Conservation (phyloP, 2,888 invertebrate genomes). For the Caenorhabditis afra region DNA sequence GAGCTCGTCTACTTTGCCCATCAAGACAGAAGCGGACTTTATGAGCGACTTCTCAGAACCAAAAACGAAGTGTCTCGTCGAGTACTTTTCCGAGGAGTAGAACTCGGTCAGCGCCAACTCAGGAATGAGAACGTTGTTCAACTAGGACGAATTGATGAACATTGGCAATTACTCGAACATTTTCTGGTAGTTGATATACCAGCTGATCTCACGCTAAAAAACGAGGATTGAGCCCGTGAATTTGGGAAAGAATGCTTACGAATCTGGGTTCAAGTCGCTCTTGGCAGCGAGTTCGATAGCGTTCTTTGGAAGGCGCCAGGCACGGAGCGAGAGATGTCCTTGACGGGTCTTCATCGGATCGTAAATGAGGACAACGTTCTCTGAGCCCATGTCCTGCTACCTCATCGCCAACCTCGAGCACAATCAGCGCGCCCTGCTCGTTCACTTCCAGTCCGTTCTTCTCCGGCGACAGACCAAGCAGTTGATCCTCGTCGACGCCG, state of each 20-base stretch:
- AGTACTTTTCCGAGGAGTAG: conserved; percentile 58
- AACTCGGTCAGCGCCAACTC: conserved; percentile 85
- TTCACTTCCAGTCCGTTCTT: no score
- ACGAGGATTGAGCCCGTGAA: not conserved
- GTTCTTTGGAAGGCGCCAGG: conserved; percentile 94
- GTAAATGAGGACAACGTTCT: conserved; percentile 98
- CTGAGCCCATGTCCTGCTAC: conserved; percentile 98
- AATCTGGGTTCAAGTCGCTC: conserved; percentile 93
- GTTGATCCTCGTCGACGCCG: no score
- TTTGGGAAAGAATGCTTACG: conserved; percentile 69
- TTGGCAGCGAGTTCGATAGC: conserved; percentile 94
- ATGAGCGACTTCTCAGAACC: conserved; percentile 83
- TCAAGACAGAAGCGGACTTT: conserved; percentile 92
- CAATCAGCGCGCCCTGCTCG: no score
- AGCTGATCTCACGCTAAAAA: conserved; percentile 84
- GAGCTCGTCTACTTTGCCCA: conserved; percentile 96
- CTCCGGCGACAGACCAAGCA: no score
- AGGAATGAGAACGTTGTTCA: conserved; percentile 96
- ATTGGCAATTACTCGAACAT: conserved; percentile 95
- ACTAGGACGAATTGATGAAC: conserved; percentile 95
- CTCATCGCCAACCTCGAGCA: no score
- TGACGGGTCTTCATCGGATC: conserved; percentile 96
- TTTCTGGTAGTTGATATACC: conserved; percentile 94
- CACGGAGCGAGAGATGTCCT: conserved; percentile 94
- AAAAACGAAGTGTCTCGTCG: conserved; percentile 75